These are phyloP conservation scores for Aphodius granarius DNA, from an alignment of 2,888 invertebrate genomes.

Conservation along the genomic window DNA sequence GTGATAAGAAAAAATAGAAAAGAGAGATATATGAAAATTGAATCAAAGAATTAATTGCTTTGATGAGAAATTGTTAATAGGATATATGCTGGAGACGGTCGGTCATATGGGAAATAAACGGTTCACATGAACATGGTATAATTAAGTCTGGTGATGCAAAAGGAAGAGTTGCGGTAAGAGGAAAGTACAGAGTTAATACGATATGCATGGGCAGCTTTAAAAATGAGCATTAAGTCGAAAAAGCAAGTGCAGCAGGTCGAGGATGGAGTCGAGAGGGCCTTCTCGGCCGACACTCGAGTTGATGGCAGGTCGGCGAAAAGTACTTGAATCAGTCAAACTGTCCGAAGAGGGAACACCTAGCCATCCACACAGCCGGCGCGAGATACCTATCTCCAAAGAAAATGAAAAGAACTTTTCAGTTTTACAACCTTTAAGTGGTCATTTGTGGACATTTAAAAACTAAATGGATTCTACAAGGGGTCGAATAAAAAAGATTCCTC, in stretches of 20 bases:
- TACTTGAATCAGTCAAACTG: conserved; percentile 32
- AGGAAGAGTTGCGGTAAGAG: neutral
- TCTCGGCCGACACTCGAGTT: neutral
- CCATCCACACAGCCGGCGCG: conserved; percentile 5
- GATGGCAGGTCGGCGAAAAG: conserved; percentile 20
- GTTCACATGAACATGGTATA: neutral
- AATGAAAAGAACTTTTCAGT: conserved; percentile 25
- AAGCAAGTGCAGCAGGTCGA: neutral
- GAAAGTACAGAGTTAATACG: neutral
- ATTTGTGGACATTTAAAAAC: conserved; percentile 25
- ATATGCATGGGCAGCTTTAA: neutral
- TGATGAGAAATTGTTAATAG: neutral
- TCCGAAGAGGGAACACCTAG: conserved; percentile 15
- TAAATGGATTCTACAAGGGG: conserved; percentile 24
- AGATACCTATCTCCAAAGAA: conserved; percentile 30
- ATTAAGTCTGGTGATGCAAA: neutral
- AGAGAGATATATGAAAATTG: neutral
- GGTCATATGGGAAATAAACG: neutral
- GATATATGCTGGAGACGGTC: neutral
- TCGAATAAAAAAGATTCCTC: conserved; percentile 17
- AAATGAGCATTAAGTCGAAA: neutral
- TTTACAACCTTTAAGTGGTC: conserved; percentile 29
- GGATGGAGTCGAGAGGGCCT: neutral
- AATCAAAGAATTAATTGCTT: neutral
- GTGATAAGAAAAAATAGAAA: too few relatives aligned